Conservation (phyloP, 2,888 invertebrate species). For the Conus canariensis region DNA sequence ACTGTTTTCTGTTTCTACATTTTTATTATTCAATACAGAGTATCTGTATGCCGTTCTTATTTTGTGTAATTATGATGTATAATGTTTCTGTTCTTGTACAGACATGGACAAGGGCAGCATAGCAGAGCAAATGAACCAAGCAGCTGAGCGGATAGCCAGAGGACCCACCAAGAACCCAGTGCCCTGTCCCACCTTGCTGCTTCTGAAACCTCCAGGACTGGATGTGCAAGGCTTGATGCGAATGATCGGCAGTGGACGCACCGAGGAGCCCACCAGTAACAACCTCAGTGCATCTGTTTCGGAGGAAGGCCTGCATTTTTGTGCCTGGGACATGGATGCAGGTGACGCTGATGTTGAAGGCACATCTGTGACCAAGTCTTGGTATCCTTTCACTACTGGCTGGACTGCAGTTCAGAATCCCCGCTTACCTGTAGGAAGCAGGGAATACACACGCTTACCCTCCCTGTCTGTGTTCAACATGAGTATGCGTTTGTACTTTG, state of each 20-base stretch:
- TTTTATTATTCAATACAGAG: neutral
- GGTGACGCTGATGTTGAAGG: neutral
- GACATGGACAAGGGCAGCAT: slow-evolving; percentile 8
- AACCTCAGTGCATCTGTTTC: neutral
- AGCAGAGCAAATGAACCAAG: neutral
- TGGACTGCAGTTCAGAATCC: neutral
- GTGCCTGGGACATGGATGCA: slow-evolving; percentile 8
- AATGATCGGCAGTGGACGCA: neutral
- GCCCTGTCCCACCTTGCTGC: slow-evolving; percentile 6
- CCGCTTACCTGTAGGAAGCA: neutral
- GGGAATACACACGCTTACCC: slow-evolving; percentile 14
- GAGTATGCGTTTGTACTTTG: slow-evolving; percentile 33
- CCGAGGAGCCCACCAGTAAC: neutral
- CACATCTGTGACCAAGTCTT: neutral
- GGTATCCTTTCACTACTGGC: neutral
- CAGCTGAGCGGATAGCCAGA: neutral
- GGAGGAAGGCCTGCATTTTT: slow-evolving; percentile 16
- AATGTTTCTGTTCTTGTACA: neutral
- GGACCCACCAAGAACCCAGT: neutral
- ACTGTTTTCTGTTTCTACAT: too few species aligned
- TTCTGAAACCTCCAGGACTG: slow-evolving; percentile 16
- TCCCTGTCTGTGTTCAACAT: slow-evolving; percentile 38
- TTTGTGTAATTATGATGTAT: neutral
- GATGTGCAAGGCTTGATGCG: slow-evolving; percentile 19
- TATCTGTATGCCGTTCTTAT: neutral